Evolutionary conservation across 2,113 vertebrate species (phyloP).

Genomic region (Telmatochromis brichardi): DNA sequence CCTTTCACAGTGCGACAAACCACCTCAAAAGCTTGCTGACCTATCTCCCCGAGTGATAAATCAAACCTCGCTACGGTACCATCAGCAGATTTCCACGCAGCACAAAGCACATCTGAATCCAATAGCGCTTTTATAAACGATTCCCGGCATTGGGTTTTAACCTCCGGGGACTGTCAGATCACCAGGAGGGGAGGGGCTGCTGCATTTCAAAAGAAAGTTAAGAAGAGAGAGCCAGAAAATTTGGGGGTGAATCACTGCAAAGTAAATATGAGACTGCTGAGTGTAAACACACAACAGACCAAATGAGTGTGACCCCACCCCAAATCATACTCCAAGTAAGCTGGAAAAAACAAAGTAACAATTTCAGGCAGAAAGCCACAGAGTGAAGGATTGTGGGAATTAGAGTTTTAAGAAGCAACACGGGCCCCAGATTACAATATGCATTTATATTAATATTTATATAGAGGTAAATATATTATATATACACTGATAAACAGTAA

Average conservation of each 20-base stretch:
- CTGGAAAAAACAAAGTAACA: background rate
- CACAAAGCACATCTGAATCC: background rate
- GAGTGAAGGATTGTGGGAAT: background rate
- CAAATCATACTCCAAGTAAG: background rate
- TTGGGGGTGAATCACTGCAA: background rate
- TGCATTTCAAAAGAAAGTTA: background rate
- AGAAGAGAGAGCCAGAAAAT: background rate
- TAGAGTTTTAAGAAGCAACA: background rate
- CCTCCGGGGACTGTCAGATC: background rate
- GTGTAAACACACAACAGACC: background rate
- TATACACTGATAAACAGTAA: background rate
- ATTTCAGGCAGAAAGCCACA: background rate
- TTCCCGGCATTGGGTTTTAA: background rate
- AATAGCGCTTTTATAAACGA: background rate
- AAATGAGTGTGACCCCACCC: background rate
- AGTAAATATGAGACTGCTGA: background rate
- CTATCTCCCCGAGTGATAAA: background rate
- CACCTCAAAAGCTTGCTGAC: conserved; percentile 2
- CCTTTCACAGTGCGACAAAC: background rate
- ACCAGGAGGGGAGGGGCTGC: background rate
- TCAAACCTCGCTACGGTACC: background rate
- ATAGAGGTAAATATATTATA: background rate
- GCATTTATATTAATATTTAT: background rate
- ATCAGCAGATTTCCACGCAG: conserved; percentile 5
- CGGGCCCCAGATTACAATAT: background rate